Conservation (phyloP, 2,113 vertebrate genomes). For the Pristiophorus japonicus region DNA sequence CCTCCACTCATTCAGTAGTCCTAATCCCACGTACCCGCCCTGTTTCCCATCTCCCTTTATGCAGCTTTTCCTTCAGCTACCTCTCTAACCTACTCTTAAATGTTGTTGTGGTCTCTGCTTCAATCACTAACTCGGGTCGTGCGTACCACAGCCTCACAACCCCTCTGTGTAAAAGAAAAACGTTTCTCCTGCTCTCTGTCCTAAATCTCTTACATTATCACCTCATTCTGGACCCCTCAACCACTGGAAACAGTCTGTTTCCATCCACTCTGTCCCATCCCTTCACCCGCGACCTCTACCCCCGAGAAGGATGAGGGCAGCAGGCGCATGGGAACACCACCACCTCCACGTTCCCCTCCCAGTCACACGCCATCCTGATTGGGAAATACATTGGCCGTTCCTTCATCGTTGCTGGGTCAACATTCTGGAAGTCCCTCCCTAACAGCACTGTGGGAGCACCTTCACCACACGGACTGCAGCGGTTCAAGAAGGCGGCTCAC, state of each 20-base stretch:
- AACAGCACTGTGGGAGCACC: too few relatives aligned
- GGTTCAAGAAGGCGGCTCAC: too few relatives aligned
- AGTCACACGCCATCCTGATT: too few relatives aligned
- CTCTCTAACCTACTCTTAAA: too few relatives aligned
- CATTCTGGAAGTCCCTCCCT: too few relatives aligned
- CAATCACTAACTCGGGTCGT: neutral
- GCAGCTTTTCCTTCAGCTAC: neutral
- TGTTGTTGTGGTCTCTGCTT: neutral
- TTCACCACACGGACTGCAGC: too few relatives aligned
- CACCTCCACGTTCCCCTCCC: too few relatives aligned
- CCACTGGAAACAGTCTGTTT: neutral
- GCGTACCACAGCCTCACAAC: neutral
- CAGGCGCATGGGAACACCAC: too few relatives aligned
- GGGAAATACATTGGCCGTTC: too few relatives aligned
- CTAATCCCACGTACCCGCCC: neutral
- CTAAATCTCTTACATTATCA: neutral
- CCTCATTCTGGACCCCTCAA: neutral
- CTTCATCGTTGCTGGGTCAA: too few relatives aligned
- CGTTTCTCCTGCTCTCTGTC: neutral
- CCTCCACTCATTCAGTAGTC: neutral
- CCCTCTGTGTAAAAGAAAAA: neutral
- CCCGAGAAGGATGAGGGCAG: too few relatives aligned
- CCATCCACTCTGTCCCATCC: neutral
- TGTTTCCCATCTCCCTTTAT: neutral
- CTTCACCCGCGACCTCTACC: neutral